phyloP scores from a whole-genome alignment of 2,797 vertebrate genomes.

The Myripristis jacobus region DNA sequence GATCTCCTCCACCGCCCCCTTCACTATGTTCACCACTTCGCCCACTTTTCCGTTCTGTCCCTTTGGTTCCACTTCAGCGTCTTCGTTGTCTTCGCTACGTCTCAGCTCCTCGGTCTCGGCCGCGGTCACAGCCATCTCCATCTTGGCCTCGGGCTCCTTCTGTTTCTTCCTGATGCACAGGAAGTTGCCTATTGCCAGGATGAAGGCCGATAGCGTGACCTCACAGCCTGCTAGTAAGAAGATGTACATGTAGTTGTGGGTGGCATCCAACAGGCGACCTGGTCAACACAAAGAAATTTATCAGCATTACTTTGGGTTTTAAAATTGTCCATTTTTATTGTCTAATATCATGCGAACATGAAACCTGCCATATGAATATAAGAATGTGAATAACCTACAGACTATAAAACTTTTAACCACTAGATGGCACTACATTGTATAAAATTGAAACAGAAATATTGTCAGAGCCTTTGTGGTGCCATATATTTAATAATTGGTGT shows the following conservation, averaged over 20 bases:
- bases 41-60: slow-evolving; percentile 75
- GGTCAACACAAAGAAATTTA: neutral
- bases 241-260: slow-evolving; percentile 86
- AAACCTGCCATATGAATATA: too few species aligned
- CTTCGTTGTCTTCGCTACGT: slow-evolving; percentile 68
- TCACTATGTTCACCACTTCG: slow-evolving; percentile 52
- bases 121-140: slow-evolving; percentile 64
- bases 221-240: slow-evolving; percentile 88
- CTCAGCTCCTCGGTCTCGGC: slow-evolving; percentile 81
- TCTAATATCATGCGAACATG: too few species aligned
- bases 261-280: slow-evolving; percentile 87
- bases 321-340: too few species aligned
- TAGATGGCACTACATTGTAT: too few species aligned
- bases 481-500: too few species aligned
- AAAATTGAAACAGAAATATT: too few species aligned
- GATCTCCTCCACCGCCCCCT: slow-evolving; percentile 63
- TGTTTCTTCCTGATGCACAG: slow-evolving; percentile 84
- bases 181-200: slow-evolving; percentile 87
- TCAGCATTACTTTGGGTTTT: too few species aligned
- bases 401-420: too few species aligned
- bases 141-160: slow-evolving; percentile 68
- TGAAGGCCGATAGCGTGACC: slow-evolving; percentile 84
- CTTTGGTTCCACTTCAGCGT: slow-evolving; percentile 77
- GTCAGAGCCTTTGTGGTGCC: too few species aligned
- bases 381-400: too few species aligned